These are phyloP conservation scores for Loxodonta africana DNA, from an alignment of 2,113 vertebrate genomes.

Conservation along the genomic window DNA sequence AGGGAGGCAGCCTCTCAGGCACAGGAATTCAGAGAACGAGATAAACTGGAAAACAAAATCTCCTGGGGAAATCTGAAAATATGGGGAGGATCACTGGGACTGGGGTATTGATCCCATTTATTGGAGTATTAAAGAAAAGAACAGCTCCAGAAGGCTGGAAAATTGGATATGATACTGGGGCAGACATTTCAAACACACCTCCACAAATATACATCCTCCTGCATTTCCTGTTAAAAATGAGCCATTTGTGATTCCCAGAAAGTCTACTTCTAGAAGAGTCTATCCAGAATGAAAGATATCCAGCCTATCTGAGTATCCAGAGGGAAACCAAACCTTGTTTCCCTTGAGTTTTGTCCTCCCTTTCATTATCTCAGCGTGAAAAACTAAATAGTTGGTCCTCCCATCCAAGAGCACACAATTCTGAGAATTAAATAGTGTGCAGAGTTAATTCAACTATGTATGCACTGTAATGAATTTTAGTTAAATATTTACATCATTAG, in stretches of 20 bases:
- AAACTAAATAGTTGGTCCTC: neutral
- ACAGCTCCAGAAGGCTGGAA: neutral
- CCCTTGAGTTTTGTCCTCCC: neutral
- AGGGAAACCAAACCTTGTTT: neutral
- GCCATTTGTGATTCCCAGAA: neutral
- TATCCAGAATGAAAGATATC: neutral
- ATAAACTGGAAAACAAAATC: neutral
- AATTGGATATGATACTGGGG: neutral
- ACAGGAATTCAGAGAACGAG: neutral
- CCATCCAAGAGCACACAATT: neutral
- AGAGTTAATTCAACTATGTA: neutral
- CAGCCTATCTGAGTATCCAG: neutral
- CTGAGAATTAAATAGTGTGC: neutral
- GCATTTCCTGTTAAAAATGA: neutral
- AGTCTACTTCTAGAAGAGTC: neutral
- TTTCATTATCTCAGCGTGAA: neutral
- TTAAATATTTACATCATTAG: constrained; percentile 29
- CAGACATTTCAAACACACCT: neutral
- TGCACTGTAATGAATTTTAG: neutral
- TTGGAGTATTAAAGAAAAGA: neutral
- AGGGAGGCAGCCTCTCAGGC: too few species aligned
- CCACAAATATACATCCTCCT: neutral
- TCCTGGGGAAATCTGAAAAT: neutral
- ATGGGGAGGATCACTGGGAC: neutral
- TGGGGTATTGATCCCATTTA: neutral